Base-by-base conservation (phyloP, 2,113 vertebrate species). In the Burhinus oedicnemus region DNA sequence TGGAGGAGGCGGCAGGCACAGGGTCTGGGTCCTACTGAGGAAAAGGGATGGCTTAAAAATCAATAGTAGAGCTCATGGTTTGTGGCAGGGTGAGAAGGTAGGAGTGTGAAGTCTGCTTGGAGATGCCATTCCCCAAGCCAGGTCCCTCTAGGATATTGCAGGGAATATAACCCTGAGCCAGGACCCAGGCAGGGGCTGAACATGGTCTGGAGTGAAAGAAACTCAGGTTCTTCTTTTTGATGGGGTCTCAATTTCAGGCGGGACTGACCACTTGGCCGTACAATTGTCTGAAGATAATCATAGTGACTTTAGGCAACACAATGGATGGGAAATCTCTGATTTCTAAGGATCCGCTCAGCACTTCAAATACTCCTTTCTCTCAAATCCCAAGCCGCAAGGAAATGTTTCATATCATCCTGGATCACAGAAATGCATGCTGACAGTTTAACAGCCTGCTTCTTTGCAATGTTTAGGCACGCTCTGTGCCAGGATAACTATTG, bases 381-480 rank as follows among this genome's bases (percentile, higher is more conserved):
- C 2, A 0, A 66, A 49, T 34, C 71, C 60, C 69, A 72, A 71
- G 42, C 76, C 81, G 17, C 60, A 42, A 49, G 45, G 64, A 93
- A 69, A 78, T 62, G 72, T 90, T 77, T 87, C 27, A 15, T 47
- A 5, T 85, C 49, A 51, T 32, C 30, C 47, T 17, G 40, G 80
- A 68, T 89, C 72, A 80, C 17, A 71, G 89, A 70, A 97, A 92
- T 92, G 9, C 65, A 27, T 10, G 44, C 81, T 92, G 95, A 89
- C 74, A 87, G 69, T 80, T 96, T 90, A 93, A 92, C 78, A 93
- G 42, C n/a, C 89, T 76, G 30, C 45, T 74, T 86, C 92, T 95
- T 83, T 90, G 82, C 42, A 61, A 62, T 3, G 12, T 83, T 96
- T n/a, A 79, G 47, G 72, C 68, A 71, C 38, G 23, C 12, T 52